Conservation (phyloP, 2,888 invertebrate genomes). For the Chrysodeixis includens region DNA sequence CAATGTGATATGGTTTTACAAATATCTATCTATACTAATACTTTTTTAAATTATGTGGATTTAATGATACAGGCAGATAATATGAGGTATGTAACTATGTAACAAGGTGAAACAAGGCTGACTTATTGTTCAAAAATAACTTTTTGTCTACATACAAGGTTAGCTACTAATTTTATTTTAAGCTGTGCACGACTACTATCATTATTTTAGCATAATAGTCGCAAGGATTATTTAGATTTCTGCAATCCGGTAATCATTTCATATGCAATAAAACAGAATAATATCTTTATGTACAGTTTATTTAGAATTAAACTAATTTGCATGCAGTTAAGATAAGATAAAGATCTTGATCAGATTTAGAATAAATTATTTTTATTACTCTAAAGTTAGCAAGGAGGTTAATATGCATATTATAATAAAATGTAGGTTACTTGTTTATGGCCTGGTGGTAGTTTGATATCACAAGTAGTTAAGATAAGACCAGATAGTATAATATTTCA, state of each 20-base stretch:
- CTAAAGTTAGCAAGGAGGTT: not conserved
- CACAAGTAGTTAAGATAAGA: constrained; percentile 32
- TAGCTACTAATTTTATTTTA: not conserved
- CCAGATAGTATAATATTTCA: constrained; percentile 16
- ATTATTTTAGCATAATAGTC: no score
- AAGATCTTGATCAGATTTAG: not conserved
- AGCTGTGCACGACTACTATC: not conserved
- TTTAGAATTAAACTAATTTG: not conserved
- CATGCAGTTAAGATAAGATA: constrained; percentile 2
- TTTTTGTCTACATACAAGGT: not conserved
- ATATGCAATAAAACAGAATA: not conserved
- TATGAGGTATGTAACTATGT: no score
- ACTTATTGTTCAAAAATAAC: no score
- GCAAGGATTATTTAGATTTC: not conserved
- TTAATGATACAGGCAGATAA: no score
- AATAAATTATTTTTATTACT: not conserved
- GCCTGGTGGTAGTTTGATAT: not conserved
- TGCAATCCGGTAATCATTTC: not conserved
- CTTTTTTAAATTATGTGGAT: no score
- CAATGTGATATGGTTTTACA: no score
- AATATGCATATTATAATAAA: not conserved
- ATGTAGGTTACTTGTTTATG: not conserved
- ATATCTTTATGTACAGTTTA: not conserved
- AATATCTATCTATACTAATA: no score
- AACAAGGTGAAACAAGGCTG: no score